Evolutionary conservation across 2,888 invertebrate genomes (phyloP).

Genomic region (Hymenopus coronatus): DNA sequence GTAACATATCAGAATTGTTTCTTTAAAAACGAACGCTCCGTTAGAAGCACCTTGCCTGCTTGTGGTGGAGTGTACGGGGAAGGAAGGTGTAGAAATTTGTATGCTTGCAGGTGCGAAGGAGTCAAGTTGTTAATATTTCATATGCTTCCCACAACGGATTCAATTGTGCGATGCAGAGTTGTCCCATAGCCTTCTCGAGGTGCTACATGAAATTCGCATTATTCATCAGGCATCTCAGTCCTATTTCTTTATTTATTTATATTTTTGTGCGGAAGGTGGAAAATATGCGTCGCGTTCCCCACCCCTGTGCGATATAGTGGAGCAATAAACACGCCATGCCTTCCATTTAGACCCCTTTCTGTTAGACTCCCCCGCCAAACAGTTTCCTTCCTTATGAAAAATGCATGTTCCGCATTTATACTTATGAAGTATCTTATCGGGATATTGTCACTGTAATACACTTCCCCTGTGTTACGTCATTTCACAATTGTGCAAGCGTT

Average conservation of each 20-base stretch:
- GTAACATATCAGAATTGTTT: no score
- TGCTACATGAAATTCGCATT: not conserved
- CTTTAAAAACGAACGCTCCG: no score
- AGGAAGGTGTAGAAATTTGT: not conserved
- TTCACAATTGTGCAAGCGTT: not conserved
- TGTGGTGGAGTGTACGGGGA: no score
- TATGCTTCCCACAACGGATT: not conserved
- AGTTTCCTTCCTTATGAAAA: slow-evolving; percentile 21
- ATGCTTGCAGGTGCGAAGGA: not conserved
- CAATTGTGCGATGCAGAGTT: slow-evolving; percentile 11
- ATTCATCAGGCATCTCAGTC: slow-evolving; percentile 11
- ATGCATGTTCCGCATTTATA: slow-evolving; percentile 23
- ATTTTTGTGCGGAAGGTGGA: not conserved
- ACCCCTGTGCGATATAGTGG: not conserved
- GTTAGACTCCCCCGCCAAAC: not conserved
- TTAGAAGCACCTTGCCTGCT: no score
- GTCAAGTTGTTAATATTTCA: not conserved
- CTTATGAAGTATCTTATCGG: slow-evolving; percentile 24
- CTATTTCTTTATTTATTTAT: slow-evolving; percentile 5
- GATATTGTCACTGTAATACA: slow-evolving; percentile 5
- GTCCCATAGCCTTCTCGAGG: not conserved
- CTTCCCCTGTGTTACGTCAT: slow-evolving; percentile 3
- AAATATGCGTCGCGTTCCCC: not conserved
- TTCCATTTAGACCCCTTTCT: slow-evolving; percentile 7
- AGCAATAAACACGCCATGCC: slow-evolving; percentile 16